A percentile compares a stretch with the other conserved stretches of the same genome.
Evolutionary conservation across 35 echinoderm and acorn worm genomes (phyloP).

Genomic region (Eucidaris tribuloides): DNA sequence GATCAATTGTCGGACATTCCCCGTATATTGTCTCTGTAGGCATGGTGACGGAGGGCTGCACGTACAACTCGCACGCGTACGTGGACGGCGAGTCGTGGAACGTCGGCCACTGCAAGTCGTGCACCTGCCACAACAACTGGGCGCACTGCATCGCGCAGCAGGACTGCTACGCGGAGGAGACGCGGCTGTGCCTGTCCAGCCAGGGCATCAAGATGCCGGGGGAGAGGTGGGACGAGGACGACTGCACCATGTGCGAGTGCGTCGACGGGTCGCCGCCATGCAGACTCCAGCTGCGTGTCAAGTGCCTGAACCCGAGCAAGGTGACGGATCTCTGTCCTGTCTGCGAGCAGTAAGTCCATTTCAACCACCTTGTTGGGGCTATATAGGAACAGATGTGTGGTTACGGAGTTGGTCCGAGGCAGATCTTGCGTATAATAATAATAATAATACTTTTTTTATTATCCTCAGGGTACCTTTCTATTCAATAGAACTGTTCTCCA

Average conservation of each 20-base stretch:
- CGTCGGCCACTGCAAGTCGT: constrained; percentile 54
- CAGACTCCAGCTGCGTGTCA: constrained; percentile 51
- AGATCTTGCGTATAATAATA: no score
- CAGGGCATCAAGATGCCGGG: constrained; percentile 45
- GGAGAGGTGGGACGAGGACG: constrained; percentile 80
- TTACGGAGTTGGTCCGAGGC: no score
- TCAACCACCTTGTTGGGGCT: not conserved
- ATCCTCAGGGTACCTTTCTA: no score
- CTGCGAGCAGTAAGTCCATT: constrained; percentile 78
- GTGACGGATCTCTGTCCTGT: constrained; percentile 79
- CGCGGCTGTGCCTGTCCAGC: constrained; percentile 53
- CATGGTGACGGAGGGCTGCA: constrained; percentile 66
- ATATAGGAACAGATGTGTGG: no score
- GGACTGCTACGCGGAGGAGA: constrained; percentile 41
- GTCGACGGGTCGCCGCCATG: constrained; percentile 58
- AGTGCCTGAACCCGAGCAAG: constrained; percentile 57
- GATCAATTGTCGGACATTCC: no score
- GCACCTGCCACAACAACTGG: constrained; percentile 49
- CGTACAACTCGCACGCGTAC: constrained; percentile 41
- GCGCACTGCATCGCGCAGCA: constrained; percentile 62
- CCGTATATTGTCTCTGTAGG: constrained; percentile 1
- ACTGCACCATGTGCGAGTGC: constrained; percentile 87
- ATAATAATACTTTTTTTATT: no score
- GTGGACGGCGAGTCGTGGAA: constrained; percentile 72
- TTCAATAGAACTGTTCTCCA: no score